Base-by-base conservation (phyloP, 2,113 vertebrate genomes). In the Hoplias malabaricus region DNA sequence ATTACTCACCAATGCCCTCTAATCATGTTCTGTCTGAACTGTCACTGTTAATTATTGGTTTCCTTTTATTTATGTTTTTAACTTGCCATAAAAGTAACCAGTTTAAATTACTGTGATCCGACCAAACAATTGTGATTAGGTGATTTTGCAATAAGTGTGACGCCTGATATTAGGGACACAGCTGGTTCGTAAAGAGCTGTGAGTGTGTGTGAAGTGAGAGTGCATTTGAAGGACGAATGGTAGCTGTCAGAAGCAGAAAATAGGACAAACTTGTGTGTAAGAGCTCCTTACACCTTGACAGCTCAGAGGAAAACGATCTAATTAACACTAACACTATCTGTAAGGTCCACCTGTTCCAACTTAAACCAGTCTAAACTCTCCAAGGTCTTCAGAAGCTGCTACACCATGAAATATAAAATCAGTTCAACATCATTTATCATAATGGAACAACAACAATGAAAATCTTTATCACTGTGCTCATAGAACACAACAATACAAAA, bases 191-290 rank as follows among this genome's bases (percentile, higher is more conserved):
- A 36, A 27, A 7, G 7, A 62, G 34, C 38, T 8, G 5, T 16
- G 19, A 1, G 12, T 5, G 34, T 40, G 16, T 27, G 14, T 48
- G 21, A 33, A 1, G 8, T 12, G 19, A 21, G n/a, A 50, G 65
- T 68, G 62, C 1, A 2, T 78, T 16, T 82, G 36, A 82, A 74
- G 80, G 69, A 54, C 69, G 12, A n/a, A 27, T 14, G 53, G 40
- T 8, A 6, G 1, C 42, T 6, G 36, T 42, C 3, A 19, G 50
- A 31, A 11, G 11, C 5, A 63, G 70, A 77, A 82, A 75, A 3
- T 5, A 74, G 80, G 80, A 56, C 75, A 56, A 31, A 36, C 54
- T 3, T 61, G 25, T 69, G 13, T 42, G 16, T 63, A 59, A 3
- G 54, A 48, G 59, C 3, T 16, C 42, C 16, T 56, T 63, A 43